Percentiles rank a stretch among this genome's conserved stretches.
phyloP scores from a whole-genome alignment of 2,888 invertebrate genomes.

The Dasypogon diadema region DNA sequence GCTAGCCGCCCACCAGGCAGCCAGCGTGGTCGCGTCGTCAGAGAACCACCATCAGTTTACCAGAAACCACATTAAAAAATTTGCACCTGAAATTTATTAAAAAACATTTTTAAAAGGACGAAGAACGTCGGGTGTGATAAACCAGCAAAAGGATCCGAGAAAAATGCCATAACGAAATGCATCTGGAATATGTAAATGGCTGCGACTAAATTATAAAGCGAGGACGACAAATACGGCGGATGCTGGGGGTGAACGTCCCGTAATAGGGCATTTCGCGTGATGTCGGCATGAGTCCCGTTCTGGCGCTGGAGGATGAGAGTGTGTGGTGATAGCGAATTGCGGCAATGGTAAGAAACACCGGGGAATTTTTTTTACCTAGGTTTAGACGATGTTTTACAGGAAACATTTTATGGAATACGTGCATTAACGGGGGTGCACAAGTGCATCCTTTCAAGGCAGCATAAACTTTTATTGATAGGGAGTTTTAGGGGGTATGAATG shows the following conservation, averaged over 20 bases:
- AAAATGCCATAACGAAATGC: background rate
- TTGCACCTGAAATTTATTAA: constrained; percentile 37
- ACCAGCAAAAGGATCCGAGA: constrained; percentile 5
- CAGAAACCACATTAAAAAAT: constrained; percentile 30
- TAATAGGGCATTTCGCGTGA: background rate
- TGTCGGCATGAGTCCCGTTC: background rate
- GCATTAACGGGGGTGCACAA: background rate
- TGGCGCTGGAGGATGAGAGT: background rate
- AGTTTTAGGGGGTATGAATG: background rate
- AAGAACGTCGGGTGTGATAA: background rate
- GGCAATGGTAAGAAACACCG: background rate
- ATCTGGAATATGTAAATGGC: constrained; percentile 21
- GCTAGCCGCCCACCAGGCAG: background rate
- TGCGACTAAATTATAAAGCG: constrained; percentile 28
- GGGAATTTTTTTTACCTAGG: background rate
- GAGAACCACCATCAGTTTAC: background rate
- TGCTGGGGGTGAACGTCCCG: constrained; percentile 2
- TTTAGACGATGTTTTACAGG: constrained; percentile 6
- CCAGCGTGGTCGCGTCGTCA: background rate
- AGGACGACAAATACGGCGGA: constrained; percentile 5
- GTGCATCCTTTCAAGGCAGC: constrained; percentile 7
- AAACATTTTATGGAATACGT: background rate
- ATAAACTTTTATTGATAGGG: constrained; percentile 26
- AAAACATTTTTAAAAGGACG: constrained; percentile 9
- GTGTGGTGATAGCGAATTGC: background rate